Percentiles rank a stretch among this genome's conserved stretches.
Conservation (phyloP, 2,797 vertebrate genomes). For the Merluccius polli region DNA sequence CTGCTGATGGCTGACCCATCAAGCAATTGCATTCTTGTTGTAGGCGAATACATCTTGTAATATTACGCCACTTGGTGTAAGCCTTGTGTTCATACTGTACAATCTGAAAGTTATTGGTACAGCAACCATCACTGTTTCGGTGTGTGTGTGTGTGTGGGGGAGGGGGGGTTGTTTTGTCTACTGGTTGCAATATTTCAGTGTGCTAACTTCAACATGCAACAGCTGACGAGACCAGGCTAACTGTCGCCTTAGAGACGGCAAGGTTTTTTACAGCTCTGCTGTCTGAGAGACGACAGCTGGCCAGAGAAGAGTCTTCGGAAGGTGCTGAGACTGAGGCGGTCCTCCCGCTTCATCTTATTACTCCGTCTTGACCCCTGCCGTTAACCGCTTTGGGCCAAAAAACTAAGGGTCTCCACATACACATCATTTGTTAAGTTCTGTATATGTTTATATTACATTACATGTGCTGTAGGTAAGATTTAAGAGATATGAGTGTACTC, state of each 20-base stretch:
- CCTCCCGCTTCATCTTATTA: neutral
- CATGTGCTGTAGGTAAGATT: too few species aligned
- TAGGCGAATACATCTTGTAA: neutral
- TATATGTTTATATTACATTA: neutral
- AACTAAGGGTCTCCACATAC: neutral
- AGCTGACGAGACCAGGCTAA: conserved; percentile 43
- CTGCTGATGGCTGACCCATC: neutral
- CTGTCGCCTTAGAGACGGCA: neutral
- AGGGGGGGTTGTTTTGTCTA: conserved; percentile 44
- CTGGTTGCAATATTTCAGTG: conserved; percentile 8
- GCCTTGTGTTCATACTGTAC: neutral
- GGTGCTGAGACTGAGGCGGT: neutral
- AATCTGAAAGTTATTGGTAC: neutral
- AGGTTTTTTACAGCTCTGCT: neutral
- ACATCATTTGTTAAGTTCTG: neutral
- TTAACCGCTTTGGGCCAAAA: neutral
- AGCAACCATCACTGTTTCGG: too few species aligned
- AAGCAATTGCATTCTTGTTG: neutral
- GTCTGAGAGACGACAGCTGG: neutral
- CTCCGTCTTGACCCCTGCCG: neutral
- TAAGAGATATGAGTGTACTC: neutral
- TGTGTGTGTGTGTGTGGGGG: too few species aligned
- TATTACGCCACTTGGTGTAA: neutral
- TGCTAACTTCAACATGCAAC: conserved; percentile 29
- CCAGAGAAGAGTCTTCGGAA: neutral